Base-by-base conservation (phyloP, 53 echinoderm and acorn worm species). In the Paelopatides confundens region DNA sequence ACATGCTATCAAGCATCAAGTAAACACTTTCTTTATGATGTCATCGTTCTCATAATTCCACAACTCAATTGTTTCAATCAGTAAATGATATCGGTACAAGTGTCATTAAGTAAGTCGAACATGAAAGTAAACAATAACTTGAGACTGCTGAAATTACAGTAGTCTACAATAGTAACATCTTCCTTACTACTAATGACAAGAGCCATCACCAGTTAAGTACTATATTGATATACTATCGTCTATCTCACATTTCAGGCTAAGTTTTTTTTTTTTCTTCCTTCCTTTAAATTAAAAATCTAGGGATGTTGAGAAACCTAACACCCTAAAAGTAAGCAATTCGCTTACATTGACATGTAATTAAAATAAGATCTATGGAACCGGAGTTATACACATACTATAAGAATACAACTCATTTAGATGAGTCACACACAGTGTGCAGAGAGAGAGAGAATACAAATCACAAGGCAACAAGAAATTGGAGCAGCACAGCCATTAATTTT, bases 291-390 rank as follows among this genome's bases (percentile, higher is more conserved):
- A 6, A 58, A 58, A 21, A 3, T 21, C 3, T 18, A 58, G n/a
- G 21, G 43, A 2, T 58, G 58, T 58, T n/a, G 58, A 58, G 58
- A 58, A 58, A 58, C 58, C n/a, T 58, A 21, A 58, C 15, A 21
- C 15, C 24, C 58, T 21, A 18, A 18, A 58, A 58, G 58, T 58
- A 58, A 58, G 58, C 58, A 58, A 58, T 58, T 23, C 58, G 21
- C 58, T 58, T 58, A 58, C 58, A 58, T 58, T 58, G 58, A 21
- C 58, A 58, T 58, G 58, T 58, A 58, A 58, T 58, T 58, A 58
- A 58, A 58, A 21, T 21, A 58, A 23, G 58, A 58, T 58, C 21
- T 21, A 58, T 58, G 58, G 24, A 6, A 6, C 6, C 58, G 15
- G 58, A 58, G 58, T 21, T 23, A 58, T 21, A 58, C 58, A 58